phyloP scores from a whole-genome alignment of 2,888 invertebrate genomes.

The Ferrisia virgata region DNA sequence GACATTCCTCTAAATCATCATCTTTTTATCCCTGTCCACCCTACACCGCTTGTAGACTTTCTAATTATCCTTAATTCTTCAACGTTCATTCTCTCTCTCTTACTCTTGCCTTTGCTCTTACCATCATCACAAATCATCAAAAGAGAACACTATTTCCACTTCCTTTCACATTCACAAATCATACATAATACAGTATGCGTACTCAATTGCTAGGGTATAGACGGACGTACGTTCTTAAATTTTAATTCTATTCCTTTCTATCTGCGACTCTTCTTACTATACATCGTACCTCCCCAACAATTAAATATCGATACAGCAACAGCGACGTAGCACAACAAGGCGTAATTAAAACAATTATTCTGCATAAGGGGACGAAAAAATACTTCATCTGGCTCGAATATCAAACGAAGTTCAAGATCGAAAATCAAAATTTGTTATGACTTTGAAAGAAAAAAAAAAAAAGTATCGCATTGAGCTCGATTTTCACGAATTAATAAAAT shows the following conservation, averaged over 20 bases:
- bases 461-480: too few species aligned
- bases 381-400: too few species aligned
- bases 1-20: neutral
- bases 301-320: neutral
- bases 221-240: too few species aligned
- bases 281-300: neutral
- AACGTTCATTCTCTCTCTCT: too few species aligned
- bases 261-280: too few species aligned
- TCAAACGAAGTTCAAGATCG: too few species aligned
- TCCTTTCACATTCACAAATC: slow-evolving; percentile 10
- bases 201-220: too few species aligned
- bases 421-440: too few species aligned
- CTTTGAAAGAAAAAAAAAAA: too few species aligned
- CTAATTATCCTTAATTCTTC: neutral
- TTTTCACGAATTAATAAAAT: too few species aligned
- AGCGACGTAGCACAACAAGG: neutral
- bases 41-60: neutral
- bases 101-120: neutral
- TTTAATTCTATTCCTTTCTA: too few species aligned
- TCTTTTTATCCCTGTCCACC: neutral
- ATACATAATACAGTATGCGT: neutral
- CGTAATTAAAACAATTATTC: slow-evolving; percentile 3
- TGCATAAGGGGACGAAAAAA: too few species aligned
- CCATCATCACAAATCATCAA: neutral
- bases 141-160: neutral